These are phyloP conservation scores for Turnix velox DNA, from an alignment of 2,113 vertebrate genomes.

Conservation along the genomic window DNA sequence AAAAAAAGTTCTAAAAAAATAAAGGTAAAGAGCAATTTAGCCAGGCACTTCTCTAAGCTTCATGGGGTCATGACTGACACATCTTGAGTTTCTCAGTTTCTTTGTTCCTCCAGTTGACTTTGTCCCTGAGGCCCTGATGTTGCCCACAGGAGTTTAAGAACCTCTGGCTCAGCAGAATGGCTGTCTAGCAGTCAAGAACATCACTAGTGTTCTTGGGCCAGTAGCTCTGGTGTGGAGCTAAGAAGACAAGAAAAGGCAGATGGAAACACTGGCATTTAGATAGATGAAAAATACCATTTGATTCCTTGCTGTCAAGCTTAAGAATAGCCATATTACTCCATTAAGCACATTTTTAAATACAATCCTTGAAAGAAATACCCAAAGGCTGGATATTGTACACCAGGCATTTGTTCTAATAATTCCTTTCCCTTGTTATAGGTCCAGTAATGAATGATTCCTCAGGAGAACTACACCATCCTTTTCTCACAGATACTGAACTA, in stretches of 20 bases:
- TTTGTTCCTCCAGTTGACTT: background rate
- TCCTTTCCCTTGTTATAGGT: background rate
- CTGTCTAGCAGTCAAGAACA: background rate
- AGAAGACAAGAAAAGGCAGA: background rate
- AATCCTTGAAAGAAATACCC: background rate
- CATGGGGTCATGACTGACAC: background rate
- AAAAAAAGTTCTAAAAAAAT: background rate
- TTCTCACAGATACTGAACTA: background rate
- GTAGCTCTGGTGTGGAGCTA: background rate
- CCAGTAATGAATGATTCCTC: background rate
- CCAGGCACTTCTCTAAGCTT: background rate
- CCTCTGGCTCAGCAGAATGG: fast-evolving
- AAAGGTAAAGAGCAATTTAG: constrained; percentile 8
- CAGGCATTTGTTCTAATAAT: background rate
- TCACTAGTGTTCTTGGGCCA: background rate
- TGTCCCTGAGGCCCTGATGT: background rate
- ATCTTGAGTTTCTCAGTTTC: background rate
- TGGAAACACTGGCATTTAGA: background rate
- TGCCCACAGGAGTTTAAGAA: background rate
- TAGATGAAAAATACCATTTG: background rate
- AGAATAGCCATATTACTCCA: background rate
- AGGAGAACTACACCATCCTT: background rate
- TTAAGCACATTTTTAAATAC: background rate
- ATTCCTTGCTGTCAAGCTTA: background rate
- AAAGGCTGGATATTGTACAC: background rate